These are phyloP conservation scores for Schrankia costaestrigalis DNA, from an alignment of 2,888 invertebrate genomes.

Conservation along the genomic window DNA sequence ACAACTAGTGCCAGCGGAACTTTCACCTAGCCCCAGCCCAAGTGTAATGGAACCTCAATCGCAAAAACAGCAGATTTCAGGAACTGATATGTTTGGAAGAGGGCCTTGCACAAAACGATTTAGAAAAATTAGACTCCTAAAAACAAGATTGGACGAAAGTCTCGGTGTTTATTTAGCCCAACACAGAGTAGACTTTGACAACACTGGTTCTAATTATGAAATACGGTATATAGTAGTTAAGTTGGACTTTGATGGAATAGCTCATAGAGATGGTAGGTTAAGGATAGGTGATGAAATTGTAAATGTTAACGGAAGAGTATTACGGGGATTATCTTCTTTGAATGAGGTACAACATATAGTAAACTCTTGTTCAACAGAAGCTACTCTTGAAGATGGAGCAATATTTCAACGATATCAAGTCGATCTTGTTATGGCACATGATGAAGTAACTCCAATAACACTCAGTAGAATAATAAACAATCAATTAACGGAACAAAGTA, in stretches of 20 bases:
- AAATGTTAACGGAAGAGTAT: slow-evolving; percentile 90
- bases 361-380: slow-evolving; percentile 75
- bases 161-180: slow-evolving; percentile 87
- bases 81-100: slow-evolving; percentile 72
- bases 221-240: slow-evolving; percentile 83
- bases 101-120: slow-evolving; percentile 82
- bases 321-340: slow-evolving; percentile 86
- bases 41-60: slow-evolving; percentile 53
- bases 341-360: slow-evolving; percentile 83
- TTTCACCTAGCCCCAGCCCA: slow-evolving; percentile 52
- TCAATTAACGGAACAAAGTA: slow-evolving; percentile 50
- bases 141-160: slow-evolving; percentile 84
- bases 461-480: slow-evolving; percentile 68
- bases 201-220: slow-evolving; percentile 77
- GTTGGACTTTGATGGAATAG: slow-evolving; percentile 83
- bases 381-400: slow-evolving; percentile 57
- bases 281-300: slow-evolving; percentile 93
- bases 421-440: slow-evolving; percentile 83
- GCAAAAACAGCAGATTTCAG: slow-evolving; percentile 46
- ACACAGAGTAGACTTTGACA: slow-evolving; percentile 79
- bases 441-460: slow-evolving; percentile 81
- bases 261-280: slow-evolving; percentile 89
- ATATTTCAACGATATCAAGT: slow-evolving; percentile 75
- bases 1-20: slow-evolving; percentile 61
- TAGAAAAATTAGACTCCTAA: slow-evolving; percentile 83